A percentile compares a stretch with the other conserved stretches of the same genome.
These are phyloP conservation scores for Berghia stephanieae DNA, from an alignment of 1,140 invertebrate species.

Conservation along the genomic window DNA sequence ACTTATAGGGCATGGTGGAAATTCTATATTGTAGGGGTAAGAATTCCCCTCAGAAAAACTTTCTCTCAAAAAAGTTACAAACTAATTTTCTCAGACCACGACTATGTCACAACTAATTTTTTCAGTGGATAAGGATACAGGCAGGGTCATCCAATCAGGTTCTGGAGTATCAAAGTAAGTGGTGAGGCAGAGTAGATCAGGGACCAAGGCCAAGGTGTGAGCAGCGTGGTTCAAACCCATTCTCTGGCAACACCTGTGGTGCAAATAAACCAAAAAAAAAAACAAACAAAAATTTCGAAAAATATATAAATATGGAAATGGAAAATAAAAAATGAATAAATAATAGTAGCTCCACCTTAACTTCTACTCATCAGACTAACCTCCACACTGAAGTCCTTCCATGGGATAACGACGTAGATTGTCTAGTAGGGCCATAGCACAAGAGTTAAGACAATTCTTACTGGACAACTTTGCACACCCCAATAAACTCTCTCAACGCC, in stretches of 20 bases:
- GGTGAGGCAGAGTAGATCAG: slow-evolving; percentile 89
- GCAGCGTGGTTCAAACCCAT: slow-evolving; percentile 89
- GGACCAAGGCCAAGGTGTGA: slow-evolving; percentile 86
- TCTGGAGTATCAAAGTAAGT: slow-evolving; percentile 97
- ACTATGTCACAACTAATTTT: too few species aligned
- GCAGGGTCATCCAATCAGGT: slow-evolving; percentile 93
- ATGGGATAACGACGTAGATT: slow-evolving; percentile 93
- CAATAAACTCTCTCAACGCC: slow-evolving; percentile 89
- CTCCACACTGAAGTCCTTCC: slow-evolving; percentile 92
- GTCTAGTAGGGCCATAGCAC: slow-evolving; percentile 88
- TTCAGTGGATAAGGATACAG: slow-evolving; percentile 76
- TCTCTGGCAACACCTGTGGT: slow-evolving; percentile 80
- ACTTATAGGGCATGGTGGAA: too few species aligned
- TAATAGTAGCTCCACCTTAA: not conserved
- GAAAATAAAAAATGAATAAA: too few species aligned
- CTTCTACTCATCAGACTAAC: slow-evolving; percentile 41
- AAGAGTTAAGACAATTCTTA: slow-evolving; percentile 89
- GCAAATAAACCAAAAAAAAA: not conserved
- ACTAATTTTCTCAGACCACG: too few species aligned
- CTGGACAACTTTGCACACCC: slow-evolving; percentile 88
- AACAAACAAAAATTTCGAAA: not conserved
- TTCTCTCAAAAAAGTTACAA: not conserved
- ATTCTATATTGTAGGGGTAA: too few species aligned
- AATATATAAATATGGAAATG: not conserved
- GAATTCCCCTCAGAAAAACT: not conserved